Conservation (phyloP, 1,140 invertebrate species). For the Diabrotica virgifera region DNA sequence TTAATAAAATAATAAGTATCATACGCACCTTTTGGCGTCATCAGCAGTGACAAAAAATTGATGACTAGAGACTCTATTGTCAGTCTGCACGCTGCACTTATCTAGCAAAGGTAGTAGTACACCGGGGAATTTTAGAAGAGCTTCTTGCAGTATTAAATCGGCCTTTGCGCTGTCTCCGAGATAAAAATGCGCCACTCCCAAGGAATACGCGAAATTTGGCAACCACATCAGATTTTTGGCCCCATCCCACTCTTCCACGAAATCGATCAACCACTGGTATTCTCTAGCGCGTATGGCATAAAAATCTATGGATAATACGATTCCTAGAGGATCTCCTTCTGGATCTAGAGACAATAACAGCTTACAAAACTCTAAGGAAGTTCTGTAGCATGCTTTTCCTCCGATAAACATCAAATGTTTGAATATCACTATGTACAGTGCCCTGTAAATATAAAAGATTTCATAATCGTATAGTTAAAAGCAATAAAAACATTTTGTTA, state of each 20-base stretch:
- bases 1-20: not conserved
- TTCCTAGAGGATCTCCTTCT: constrained; percentile 77
- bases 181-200: constrained; percentile 75
- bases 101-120: constrained; percentile 71
- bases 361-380: constrained; percentile 78
- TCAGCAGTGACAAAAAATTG: constrained; percentile 44
- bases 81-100: constrained; percentile 72
- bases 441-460: constrained; percentile 52
- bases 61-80: constrained; percentile 60
- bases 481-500: no score
- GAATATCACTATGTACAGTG: constrained; percentile 80
- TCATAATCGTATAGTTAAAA: not conserved
- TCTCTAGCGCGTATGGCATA: constrained; percentile 80
- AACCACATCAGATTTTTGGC: constrained; percentile 72
- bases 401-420: constrained; percentile 81
- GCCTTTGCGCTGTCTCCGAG: constrained; percentile 53
- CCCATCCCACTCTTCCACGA: constrained; percentile 64
- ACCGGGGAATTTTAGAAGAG: constrained; percentile 81
- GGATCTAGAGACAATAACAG: constrained; percentile 77
- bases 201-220: constrained; percentile 85
- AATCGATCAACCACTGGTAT: constrained; percentile 78
- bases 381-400: constrained; percentile 75
- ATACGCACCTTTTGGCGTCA: constrained; percentile 39
- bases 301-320: constrained; percentile 80
- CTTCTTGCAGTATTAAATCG: constrained; percentile 57